phyloP scores from a whole-genome alignment of 1,140 invertebrate species.

The Drosophila orena region DNA sequence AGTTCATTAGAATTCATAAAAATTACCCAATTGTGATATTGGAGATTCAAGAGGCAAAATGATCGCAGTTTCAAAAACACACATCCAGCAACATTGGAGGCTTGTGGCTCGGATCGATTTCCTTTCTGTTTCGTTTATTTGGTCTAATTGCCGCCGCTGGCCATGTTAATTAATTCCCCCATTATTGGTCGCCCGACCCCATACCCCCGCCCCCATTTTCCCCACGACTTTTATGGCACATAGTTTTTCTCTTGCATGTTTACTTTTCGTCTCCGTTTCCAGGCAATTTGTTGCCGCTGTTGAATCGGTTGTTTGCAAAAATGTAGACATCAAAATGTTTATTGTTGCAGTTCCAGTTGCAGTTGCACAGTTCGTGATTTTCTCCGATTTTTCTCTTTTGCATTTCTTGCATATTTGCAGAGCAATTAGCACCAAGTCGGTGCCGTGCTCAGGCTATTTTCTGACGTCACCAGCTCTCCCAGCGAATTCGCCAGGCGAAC shows the following conservation, averaged over 20 bases:
- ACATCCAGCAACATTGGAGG: slow-evolving; percentile 1
- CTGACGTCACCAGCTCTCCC: slow-evolving; percentile 51
- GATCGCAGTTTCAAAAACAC: slow-evolving; percentile 11
- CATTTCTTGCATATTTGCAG: slow-evolving; percentile 61
- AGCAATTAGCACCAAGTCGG: slow-evolving; percentile 59
- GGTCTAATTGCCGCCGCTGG: slow-evolving; percentile 49
- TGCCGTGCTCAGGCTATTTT: slow-evolving; percentile 31
- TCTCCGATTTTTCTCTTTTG: slow-evolving; percentile 55
- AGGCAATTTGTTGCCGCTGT: slow-evolving; percentile 42
- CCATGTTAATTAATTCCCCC: slow-evolving; percentile 58
- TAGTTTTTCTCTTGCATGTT: slow-evolving; percentile 52
- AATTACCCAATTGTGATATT: slow-evolving; percentile 13
- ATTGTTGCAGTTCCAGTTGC: slow-evolving; percentile 39
- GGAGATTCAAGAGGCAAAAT: neutral
- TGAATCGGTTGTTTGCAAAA: slow-evolving; percentile 19
- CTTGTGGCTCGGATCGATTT: slow-evolving; percentile 28
- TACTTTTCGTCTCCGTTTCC: slow-evolving; percentile 50
- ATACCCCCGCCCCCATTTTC: neutral
- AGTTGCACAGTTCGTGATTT: slow-evolving; percentile 69
- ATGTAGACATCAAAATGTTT: slow-evolving; percentile 44
- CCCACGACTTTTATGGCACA: slow-evolving; percentile 23
- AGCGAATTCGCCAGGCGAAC: slow-evolving; percentile 39
- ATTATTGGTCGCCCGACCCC: neutral
- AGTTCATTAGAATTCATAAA: neutral
- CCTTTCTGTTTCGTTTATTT: slow-evolving; percentile 41